phyloP scores from a whole-genome alignment of 1,140 invertebrate species.

The Cephus cinctus region DNA sequence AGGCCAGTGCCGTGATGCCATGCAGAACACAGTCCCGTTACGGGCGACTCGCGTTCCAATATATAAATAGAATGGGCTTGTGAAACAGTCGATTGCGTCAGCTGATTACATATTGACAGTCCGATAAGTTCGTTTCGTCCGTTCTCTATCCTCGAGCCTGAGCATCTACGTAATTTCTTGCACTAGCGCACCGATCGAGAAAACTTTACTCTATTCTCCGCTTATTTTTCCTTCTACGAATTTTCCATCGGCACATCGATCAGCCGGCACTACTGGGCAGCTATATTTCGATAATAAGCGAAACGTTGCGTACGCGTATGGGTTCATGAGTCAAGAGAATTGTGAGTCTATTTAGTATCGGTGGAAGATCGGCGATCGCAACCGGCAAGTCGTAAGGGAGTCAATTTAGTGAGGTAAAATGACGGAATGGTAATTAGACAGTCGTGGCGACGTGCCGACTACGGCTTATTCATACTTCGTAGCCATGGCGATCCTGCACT shows the following conservation, averaged over 20 bases:
- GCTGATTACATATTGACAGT: slow-evolving; percentile 52
- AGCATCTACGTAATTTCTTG: not conserved
- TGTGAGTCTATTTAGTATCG: no score
- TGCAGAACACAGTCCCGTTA: no score
- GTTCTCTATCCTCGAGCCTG: slow-evolving; percentile 15
- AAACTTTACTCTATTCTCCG: no score
- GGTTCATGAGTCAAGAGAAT: no score
- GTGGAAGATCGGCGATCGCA: not conserved
- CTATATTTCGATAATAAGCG: no score
- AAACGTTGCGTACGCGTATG: no score
- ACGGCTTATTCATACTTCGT: slow-evolving; percentile 51
- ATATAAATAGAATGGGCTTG: slow-evolving; percentile 35
- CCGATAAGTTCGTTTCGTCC: slow-evolving; percentile 34
- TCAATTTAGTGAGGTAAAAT: slow-evolving; percentile 36
- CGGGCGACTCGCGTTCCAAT: not conserved
- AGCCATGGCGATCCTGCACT: slow-evolving; percentile 54
- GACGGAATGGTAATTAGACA: slow-evolving; percentile 49
- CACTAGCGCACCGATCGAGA: not conserved
- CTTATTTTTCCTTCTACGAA: no score
- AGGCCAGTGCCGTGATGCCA: no score
- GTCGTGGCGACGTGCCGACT: slow-evolving; percentile 29
- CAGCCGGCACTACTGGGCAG: no score
- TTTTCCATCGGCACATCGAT: no score
- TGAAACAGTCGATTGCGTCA: slow-evolving; percentile 31
- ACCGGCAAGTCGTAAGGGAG: slow-evolving; percentile 12